Evolutionary conservation across 2,797 vertebrate genomes (phyloP).

Genomic region (Danio kyathit): DNA sequence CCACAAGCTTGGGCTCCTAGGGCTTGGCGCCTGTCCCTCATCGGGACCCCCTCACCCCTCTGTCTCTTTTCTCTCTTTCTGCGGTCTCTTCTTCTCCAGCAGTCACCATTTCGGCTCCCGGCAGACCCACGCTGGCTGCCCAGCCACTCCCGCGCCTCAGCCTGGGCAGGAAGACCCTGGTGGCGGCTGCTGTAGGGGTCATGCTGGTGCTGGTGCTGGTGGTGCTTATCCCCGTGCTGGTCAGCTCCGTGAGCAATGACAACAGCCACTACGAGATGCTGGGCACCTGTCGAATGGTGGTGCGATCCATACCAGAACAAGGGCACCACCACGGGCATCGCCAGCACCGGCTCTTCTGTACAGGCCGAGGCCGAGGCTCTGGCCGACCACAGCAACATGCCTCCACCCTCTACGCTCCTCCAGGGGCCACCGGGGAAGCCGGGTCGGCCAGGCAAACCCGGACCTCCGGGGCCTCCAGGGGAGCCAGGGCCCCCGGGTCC

Average conservation of each 20-base stretch:
- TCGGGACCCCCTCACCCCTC: slow-evolving; percentile 61
- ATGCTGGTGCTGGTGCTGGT: slow-evolving; percentile 96
- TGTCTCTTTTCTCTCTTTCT: slow-evolving; percentile 73
- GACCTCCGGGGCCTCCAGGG: slow-evolving; percentile 89
- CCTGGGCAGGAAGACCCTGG: slow-evolving; percentile 93
- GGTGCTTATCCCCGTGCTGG: slow-evolving; percentile 95
- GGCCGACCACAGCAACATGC: slow-evolving; percentile 84
- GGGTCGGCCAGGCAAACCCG: slow-evolving; percentile 90
- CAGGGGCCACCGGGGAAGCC: slow-evolving; percentile 91
- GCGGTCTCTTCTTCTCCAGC: slow-evolving; percentile 79
- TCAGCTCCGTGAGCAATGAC: slow-evolving; percentile 92
- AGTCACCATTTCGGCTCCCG: slow-evolving; percentile 91
- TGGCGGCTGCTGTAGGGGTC: slow-evolving; percentile 92
- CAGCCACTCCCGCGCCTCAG: slow-evolving; percentile 93
- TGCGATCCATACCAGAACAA: slow-evolving; percentile 93
- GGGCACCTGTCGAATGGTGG: slow-evolving; percentile 96
- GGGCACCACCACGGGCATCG: slow-evolving; percentile 79
- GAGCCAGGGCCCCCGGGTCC: slow-evolving; percentile 92
- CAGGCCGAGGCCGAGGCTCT: slow-evolving; percentile 84
- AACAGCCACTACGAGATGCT: slow-evolving; percentile 94
- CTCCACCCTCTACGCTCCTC: slow-evolving; percentile 88
- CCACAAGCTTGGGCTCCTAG: slow-evolving; percentile 51
- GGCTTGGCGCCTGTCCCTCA: slow-evolving; percentile 58
- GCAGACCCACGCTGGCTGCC: slow-evolving; percentile 88
- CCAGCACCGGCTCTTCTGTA: slow-evolving; percentile 81